These are phyloP conservation scores for Octomys mimax DNA, from an alignment of 2,797 vertebrate genomes.

Conservation along the genomic window DNA sequence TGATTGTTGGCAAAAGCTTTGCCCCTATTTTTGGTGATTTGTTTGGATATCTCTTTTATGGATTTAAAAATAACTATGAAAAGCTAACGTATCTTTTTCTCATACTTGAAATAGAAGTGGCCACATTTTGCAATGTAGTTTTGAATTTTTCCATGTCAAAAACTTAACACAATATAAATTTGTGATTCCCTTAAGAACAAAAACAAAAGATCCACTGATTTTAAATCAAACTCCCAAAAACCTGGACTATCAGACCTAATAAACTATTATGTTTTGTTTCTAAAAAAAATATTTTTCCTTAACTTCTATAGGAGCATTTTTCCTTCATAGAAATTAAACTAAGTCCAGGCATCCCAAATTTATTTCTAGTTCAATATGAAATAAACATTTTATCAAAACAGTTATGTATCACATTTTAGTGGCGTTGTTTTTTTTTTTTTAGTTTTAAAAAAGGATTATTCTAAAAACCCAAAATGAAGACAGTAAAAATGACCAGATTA, in stretches of 20 bases:
- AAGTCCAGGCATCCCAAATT: slow-evolving; percentile 33
- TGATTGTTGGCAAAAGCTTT: slow-evolving; percentile 36
- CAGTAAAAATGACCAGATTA: slow-evolving; percentile 17
- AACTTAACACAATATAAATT: slow-evolving; percentile 27
- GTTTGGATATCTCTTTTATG: slow-evolving; percentile 40
- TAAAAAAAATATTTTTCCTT: slow-evolving; percentile 49
- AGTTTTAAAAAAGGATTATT: slow-evolving; percentile 32
- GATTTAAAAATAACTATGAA: slow-evolving; percentile 67
- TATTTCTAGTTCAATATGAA: slow-evolving; percentile 64
- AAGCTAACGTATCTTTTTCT: slow-evolving; percentile 73
- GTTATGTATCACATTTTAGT: slow-evolving; percentile 24
- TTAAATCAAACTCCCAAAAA: slow-evolving; percentile 59
- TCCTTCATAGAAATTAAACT: slow-evolving; percentile 15
- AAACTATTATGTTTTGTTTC: slow-evolving; percentile 61
- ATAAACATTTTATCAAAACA: slow-evolving; percentile 53
- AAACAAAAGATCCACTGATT: slow-evolving; percentile 43
- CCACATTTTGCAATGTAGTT: slow-evolving; percentile 73
- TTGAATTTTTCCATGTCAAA: slow-evolving; percentile 58
- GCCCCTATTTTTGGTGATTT: slow-evolving; percentile 43
- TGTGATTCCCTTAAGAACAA: slow-evolving; percentile 58
- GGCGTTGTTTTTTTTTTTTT: neutral
- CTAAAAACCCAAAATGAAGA: slow-evolving; percentile 52
- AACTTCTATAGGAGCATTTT: slow-evolving; percentile 7
- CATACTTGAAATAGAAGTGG: slow-evolving; percentile 62
- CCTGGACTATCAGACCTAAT: slow-evolving; percentile 30